These are phyloP conservation scores for Pheucticus melanocephalus DNA, from an alignment of 2,113 vertebrate species.

Conservation along the genomic window DNA sequence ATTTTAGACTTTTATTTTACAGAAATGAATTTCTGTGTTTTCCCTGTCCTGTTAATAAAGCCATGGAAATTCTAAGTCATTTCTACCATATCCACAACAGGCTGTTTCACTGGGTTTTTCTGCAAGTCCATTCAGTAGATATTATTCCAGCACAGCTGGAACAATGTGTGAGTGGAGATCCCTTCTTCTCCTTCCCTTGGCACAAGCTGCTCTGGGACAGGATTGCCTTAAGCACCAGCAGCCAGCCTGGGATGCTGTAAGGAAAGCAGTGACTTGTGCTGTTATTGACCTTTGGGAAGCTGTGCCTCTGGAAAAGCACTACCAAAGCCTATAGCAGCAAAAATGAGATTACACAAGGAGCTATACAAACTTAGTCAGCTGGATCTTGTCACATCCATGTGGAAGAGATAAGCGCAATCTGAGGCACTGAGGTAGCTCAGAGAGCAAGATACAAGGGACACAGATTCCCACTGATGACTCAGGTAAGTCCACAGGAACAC, in stretches of 20 bases:
- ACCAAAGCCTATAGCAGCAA: background rate
- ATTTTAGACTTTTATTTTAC: background rate
- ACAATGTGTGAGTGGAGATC: background rate
- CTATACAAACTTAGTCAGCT: background rate
- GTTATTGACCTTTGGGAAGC: background rate
- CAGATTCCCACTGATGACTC: background rate
- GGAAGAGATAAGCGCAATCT: background rate
- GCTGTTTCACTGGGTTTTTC: background rate
- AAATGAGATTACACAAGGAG: background rate
- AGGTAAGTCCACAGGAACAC: background rate
- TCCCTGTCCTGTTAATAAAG: background rate
- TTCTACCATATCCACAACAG: background rate
- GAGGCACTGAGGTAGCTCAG: background rate
- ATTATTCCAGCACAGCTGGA: background rate
- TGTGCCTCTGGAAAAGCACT: background rate
- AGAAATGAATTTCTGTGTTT: background rate
- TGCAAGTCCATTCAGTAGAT: background rate
- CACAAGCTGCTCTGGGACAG: background rate
- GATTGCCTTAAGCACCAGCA: background rate
- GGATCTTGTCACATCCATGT: background rate
- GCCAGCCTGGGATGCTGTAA: fast-evolving
- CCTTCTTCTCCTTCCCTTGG: background rate
- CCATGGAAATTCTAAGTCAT: background rate
- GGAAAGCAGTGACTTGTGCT: background rate
- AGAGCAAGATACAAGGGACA: background rate